These are phyloP conservation scores for Hydriomena furcata DNA, from an alignment of 2,888 invertebrate genomes.

Conservation along the genomic window DNA sequence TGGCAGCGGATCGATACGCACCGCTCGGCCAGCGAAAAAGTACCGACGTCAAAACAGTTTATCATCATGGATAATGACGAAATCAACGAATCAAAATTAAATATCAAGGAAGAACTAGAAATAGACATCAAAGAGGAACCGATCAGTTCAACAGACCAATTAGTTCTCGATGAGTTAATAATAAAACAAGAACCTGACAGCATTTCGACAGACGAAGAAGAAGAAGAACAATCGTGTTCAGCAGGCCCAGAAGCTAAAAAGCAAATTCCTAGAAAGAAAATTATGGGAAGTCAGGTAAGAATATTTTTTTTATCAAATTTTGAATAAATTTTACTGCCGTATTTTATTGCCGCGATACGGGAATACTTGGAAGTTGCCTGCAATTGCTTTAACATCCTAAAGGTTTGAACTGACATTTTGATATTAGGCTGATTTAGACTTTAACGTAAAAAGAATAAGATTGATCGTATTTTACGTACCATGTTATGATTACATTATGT, in stretches of 20 bases:
- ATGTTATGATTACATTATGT: too few species aligned
- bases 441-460: too few species aligned
- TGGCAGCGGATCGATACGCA: not conserved
- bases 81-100: not conserved
- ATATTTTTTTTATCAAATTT: too few species aligned
- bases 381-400: too few species aligned
- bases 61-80: not conserved
- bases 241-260: not conserved
- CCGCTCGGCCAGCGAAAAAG: not conserved
- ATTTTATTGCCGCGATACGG: not conserved
- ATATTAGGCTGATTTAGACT: too few species aligned
- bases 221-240: not conserved
- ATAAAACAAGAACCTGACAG: not conserved
- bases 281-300: constrained; percentile 19
- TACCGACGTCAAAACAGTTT: not conserved
- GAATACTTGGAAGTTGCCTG: too few species aligned
- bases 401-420: too few species aligned
- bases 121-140: not conserved
- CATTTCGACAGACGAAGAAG: not conserved
- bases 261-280: constrained; percentile 3
- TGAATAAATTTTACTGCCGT: too few species aligned
- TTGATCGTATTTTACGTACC: too few species aligned
- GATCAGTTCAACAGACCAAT: not conserved
- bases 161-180: not conserved
- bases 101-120: not conserved